Conservation (phyloP, 2,113 vertebrate genomes). For the Climacteris rufus region DNA sequence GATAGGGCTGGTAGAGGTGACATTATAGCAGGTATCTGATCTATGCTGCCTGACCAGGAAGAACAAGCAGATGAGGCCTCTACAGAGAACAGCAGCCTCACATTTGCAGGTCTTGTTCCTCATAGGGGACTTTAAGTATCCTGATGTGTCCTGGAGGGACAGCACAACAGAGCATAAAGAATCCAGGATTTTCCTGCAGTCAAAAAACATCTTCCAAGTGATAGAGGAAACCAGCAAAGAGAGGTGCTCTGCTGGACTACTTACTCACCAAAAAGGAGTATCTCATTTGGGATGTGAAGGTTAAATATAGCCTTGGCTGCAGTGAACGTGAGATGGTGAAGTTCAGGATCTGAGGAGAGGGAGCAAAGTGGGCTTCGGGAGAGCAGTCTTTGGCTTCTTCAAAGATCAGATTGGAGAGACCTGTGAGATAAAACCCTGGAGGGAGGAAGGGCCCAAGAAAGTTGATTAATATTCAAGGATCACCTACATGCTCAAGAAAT, state of each 20-base stretch:
- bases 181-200: not conserved
- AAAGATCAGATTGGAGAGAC: not conserved
- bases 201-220: not conserved
- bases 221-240: not conserved
- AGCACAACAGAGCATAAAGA: not conserved
- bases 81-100: not conserved
- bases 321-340: too few species aligned
- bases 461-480: not conserved
- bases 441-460: not conserved
- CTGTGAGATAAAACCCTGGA: not conserved
- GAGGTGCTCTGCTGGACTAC: not conserved
- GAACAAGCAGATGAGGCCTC: not conserved
- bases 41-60: not conserved
- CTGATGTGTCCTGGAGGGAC: not conserved
- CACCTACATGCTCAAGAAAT: not conserved
- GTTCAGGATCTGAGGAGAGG: not conserved
- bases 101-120: not conserved
- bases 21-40: not conserved
- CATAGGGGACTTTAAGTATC: not conserved
- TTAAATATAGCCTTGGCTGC: not conserved
- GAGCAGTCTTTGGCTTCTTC: not conserved
- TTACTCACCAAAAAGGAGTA: not conserved
- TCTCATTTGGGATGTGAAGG: not conserved
- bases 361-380: not conserved
- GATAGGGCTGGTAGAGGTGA: not conserved